Evolutionary conservation across 1,140 invertebrate genomes (phyloP), one percentile per base, ranked within the genome.

Genomic region (Drosophila melanica): DNA sequence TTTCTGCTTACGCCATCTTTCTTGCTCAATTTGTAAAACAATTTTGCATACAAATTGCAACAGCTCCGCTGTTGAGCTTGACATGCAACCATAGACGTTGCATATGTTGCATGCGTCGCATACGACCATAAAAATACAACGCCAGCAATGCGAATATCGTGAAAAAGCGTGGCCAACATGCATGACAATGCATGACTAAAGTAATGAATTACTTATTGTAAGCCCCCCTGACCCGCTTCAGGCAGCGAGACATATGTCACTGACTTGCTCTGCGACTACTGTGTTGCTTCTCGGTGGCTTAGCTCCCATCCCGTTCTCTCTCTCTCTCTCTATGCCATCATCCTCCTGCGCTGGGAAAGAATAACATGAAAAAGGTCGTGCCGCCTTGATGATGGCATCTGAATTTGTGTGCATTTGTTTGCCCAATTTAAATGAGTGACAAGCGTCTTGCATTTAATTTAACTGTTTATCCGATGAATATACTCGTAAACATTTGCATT

Each of bases 41-140:
- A 87, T 87, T 87, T 87, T 87, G 82, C 84, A 89, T 87, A 89
- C 84, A 89, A 87, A 87, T 87, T 87, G 84, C 84, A 87, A 89
- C 84, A 89, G 84, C 84, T 59, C 48, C 70, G 65, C 59, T 42
- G 65, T 73, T 71, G 75, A 78, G 80, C 80, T 84, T 84, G 80
- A 66, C 78, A 79, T 67, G 79, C 75, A 80, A 41, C 65, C 59
- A 75, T 75, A 64, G 58, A 78, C 59, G 68, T 35, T 55, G 75
- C 72, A 74, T 80, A 54, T 23, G 53, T 30, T 54, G 68, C 68
- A 65, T 59, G 47, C 23, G 54, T 42, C 14, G 39, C 37, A 42
- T 57, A 42, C 70, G 60, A 47, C 55, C 55, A 86, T 87, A 87
- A 87, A 87, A 87, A 89, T 84, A 64, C 79, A 89, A 84, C 75